These are phyloP conservation scores for Balanococcus diminutus DNA, from an alignment of 2,888 invertebrate genomes.

Conservation along the genomic window DNA sequence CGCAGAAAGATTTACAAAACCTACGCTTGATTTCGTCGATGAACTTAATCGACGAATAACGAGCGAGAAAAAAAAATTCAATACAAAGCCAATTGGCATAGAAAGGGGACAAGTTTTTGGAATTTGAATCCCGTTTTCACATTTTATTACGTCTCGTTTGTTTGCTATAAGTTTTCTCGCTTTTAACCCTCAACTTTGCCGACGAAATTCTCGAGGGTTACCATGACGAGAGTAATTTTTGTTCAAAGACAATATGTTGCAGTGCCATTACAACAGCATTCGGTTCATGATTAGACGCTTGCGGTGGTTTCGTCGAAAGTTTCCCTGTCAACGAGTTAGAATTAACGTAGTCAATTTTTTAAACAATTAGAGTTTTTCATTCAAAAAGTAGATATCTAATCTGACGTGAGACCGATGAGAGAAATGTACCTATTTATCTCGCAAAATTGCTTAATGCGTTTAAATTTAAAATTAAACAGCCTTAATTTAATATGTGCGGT, in stretches of 20 bases:
- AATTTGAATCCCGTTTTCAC: slow-evolving; percentile 40
- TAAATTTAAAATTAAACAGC: slow-evolving; percentile 13
- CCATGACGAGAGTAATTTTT: slow-evolving; percentile 16
- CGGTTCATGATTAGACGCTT: slow-evolving; percentile 9
- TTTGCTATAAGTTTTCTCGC: slow-evolving; percentile 9
- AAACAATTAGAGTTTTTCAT: background rate
- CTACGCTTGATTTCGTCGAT: slow-evolving; percentile 38
- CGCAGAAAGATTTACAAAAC: slow-evolving; percentile 44
- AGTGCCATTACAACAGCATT: slow-evolving; percentile 17
- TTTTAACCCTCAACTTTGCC: background rate
- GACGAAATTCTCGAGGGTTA: slow-evolving; percentile 19
- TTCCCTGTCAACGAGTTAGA: background rate
- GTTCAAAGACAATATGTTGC: slow-evolving; percentile 21
- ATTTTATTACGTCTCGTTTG: slow-evolving; percentile 40
- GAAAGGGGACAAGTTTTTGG: background rate
- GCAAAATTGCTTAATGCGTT: background rate
- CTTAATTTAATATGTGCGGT: background rate
- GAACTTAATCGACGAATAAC: slow-evolving; percentile 31
- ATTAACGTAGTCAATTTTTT: background rate
- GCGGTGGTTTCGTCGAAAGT: background rate
- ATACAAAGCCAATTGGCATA: slow-evolving; percentile 21
- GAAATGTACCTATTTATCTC: background rate
- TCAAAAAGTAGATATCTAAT: background rate
- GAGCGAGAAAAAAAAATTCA: slow-evolving; percentile 28
- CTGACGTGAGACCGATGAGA: no score